A percentile compares a stretch with the other conserved stretches of the same genome.
Conservation (phyloP, 1,140 invertebrate species). For the Drosophila sproati region DNA sequence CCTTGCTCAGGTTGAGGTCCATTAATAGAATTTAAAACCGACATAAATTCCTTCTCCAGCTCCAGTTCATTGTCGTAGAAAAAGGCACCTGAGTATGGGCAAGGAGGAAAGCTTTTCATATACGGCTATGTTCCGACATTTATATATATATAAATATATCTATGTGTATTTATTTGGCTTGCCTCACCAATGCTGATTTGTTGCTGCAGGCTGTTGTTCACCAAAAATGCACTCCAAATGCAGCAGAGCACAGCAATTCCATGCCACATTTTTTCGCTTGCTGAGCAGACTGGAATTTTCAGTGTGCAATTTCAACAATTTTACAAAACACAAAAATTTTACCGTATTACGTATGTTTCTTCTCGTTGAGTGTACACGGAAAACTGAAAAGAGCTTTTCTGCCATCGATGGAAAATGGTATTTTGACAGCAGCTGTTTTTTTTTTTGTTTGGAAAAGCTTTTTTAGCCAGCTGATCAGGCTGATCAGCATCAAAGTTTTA, state of each 20-base stretch:
- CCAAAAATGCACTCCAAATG: conserved; percentile 68
- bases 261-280: conserved; percentile 51
- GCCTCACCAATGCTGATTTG: conserved; percentile 74
- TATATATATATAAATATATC: background rate
- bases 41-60: conserved; percentile 84
- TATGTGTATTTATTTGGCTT: conserved; percentile 5
- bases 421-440: conserved; percentile 11
- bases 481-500: background rate
- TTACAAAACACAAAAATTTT: conserved; percentile 22
- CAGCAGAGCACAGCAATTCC: conserved; percentile 52
- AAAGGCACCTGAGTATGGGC: conserved; percentile 78
- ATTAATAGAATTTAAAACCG: conserved; percentile 82
- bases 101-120: background rate
- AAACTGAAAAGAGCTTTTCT: conserved; percentile 40
- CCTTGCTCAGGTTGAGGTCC: conserved; percentile 55
- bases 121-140: no score
- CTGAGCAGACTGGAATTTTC: conserved; percentile 15
- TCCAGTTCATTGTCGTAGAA: conserved; percentile 84
- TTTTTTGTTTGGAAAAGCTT: conserved; percentile 24
- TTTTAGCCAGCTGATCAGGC: background rate
- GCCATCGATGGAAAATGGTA: conserved; percentile 16
- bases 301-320: conserved; percentile 10
- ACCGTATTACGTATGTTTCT: conserved; percentile 14
- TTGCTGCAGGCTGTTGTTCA: conserved; percentile 54
- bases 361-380: conserved; percentile 1